Evolutionary conservation across 2,888 invertebrate genomes (phyloP), one percentile per base, ranked within the genome.

Genomic region (Idaea biselata): DNA sequence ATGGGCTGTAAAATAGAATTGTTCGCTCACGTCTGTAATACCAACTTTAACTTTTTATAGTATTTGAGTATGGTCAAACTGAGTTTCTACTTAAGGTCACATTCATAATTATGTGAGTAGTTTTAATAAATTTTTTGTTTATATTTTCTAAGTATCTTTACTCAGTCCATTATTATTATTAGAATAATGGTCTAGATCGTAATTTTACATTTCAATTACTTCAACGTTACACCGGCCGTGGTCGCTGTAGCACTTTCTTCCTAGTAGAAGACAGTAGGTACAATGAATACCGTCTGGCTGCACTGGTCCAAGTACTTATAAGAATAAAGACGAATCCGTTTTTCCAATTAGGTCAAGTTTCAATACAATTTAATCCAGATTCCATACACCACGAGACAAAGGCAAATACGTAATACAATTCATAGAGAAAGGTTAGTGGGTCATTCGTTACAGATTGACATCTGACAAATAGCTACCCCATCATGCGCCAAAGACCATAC

Each of bases 1-100:
- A 70, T 69, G 70, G 71, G 60, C 60, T n/a, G 66, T 69, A 69
- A 64, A 68, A 66, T 62, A 54, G 66, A 65, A 68, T 70, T 72
- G 68, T 72, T 72, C 63, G 63, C 65, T 64, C 66, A 63, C 67
- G 59, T 67, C 64, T 67, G 44, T 44, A 44, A 44, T 44, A 44
- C 44, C 8, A 44, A 14, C 14, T 8, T 44, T 8, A 11, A 14
- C 14, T 44, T 44, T 44, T 14, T 44, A 14, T 14, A 3, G 14
- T 14, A 14, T 44, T 14, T 8, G 11, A 44, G 44, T 44, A 44
- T 44, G 44, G 44, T 44, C 44, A 44, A 44, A 44, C 44, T 44
- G 44, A 44, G 44, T 11, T 8, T 44, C 11, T 44, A 44, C 44
- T 44, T 11, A 44, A 11, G 44, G 44, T 11, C 14, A 0, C 3